Base-by-base conservation (phyloP, 2,888 invertebrate genomes). In the Drosophila emarginata region DNA sequence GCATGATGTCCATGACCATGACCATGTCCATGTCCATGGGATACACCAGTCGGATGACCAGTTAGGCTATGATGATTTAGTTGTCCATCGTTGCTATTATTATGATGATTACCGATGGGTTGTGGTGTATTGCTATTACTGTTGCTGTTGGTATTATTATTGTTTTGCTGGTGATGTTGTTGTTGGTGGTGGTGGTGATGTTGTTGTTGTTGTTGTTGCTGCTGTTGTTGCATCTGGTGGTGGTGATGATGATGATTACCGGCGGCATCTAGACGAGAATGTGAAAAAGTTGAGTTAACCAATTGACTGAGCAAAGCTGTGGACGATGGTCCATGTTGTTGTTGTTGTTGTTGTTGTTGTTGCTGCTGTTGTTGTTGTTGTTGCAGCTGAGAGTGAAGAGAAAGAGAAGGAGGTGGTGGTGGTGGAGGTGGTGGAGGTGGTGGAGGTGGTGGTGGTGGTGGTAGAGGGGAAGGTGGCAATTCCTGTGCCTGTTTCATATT, bases 271-370 rank as follows among this genome's bases (percentile, higher is more conserved):
- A 81, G 61, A 66, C 82, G 82, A 50, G 67, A 70, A 82, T 83
- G 80, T 84, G 90, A 90, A 87, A 91, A 91, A 77, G 91, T 91
- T 75, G 91, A 91, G 89, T 91, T 91, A 90, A 91, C 91, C 90
- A 91, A 89, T 90, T 91, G 91, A 86, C 91, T 91, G 76, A 91
- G 92, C 79, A 93, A 90, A 69, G 93, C 91, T 85, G 93, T 93
- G 90, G 93, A 93, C 88, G 93, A 93, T 74, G 91, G 91, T 83
- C 90, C 91, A 78, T 86, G 89, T 69, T 87, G 89, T 64, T 74
- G 87, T 7, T 82, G 79, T 14, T 74, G 77, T 1, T 70, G 73
- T 4, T 75, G 84, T 23, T 74, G 81, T 36, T 79, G 82, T 4
- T 83, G 79, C 6, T 77, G 67, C 0, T 81, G 74, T n/a, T n/a